Conservation (phyloP, 2,888 invertebrate genomes). For the Steromphala cineraria region DNA sequence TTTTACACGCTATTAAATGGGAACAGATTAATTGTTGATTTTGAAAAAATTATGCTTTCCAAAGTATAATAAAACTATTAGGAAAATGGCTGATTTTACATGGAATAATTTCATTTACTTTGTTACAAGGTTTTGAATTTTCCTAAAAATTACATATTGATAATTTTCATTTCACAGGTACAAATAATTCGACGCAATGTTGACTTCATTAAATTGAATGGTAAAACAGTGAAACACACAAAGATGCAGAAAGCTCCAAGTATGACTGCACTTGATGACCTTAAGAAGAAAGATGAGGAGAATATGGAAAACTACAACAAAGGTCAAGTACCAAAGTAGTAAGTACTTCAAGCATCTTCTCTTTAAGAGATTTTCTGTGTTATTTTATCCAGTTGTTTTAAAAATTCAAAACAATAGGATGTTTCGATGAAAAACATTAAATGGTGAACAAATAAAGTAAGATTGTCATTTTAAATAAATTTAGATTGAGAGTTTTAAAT, state of each 20-base stretch:
- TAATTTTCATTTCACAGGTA: conserved; percentile 45
- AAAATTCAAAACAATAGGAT: too few relatives aligned
- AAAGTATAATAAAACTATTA: too few relatives aligned
- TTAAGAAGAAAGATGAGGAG: conserved; percentile 69
- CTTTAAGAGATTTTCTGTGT: too few relatives aligned
- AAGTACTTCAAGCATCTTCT: conserved; percentile 40
- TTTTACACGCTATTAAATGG: too few relatives aligned
- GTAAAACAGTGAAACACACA: conserved; percentile 57
- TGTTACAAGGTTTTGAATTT: not conserved
- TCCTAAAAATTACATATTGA: not conserved
- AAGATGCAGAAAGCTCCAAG: conserved; percentile 64
- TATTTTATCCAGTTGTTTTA: too few relatives aligned
- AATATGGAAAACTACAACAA: conserved; percentile 60
- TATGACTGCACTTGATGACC: conserved; percentile 66
- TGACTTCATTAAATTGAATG: conserved; percentile 73
- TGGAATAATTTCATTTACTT: not conserved
- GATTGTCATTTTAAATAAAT: too few relatives aligned
- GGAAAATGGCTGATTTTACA: not conserved
- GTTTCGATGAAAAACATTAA: too few relatives aligned
- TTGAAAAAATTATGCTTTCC: too few relatives aligned
- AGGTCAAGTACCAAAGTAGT: conserved; percentile 74
- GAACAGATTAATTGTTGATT: too few relatives aligned
- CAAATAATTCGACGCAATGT: conserved; percentile 61
- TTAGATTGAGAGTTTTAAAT: too few relatives aligned
- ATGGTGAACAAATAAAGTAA: too few relatives aligned